These are phyloP conservation scores for Grammomys surdaster DNA, from an alignment of 2,113 vertebrate genomes.

Conservation along the genomic window DNA sequence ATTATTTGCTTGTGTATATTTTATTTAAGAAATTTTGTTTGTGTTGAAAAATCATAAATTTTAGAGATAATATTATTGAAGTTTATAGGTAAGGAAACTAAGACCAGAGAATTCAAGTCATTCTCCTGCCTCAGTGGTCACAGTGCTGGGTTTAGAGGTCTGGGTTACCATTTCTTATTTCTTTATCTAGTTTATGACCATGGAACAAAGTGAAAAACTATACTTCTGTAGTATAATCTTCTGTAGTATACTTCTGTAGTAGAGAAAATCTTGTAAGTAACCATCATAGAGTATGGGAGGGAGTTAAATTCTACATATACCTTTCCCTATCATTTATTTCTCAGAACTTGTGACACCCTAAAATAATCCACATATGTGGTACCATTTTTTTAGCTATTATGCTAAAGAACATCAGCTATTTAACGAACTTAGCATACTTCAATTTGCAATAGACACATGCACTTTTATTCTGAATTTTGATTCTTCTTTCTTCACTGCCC, in stretches of 20 bases:
- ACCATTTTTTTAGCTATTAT: background rate
- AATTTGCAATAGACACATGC: slow-evolving; percentile 12
- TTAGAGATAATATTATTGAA: background rate
- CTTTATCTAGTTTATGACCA: background rate
- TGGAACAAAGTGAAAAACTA: background rate
- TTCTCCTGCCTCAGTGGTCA: background rate
- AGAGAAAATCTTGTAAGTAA: slow-evolving; percentile 45
- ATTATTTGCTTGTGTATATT: background rate
- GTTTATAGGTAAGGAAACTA: background rate
- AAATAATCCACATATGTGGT: background rate
- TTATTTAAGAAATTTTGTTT: background rate
- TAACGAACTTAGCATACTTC: background rate
- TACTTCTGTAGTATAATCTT: background rate
- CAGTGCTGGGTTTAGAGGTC: background rate
- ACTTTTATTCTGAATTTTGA: slow-evolving; percentile 43
- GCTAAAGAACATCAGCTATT: background rate
- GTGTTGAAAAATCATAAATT: background rate
- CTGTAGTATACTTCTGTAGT: background rate
- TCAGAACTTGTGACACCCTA: background rate
- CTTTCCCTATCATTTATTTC: background rate
- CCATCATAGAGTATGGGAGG: background rate
- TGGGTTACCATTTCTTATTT: background rate
- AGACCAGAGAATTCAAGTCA: slow-evolving; percentile 5
- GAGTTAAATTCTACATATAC: background rate
- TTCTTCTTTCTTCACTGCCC: background rate